Base-by-base conservation (phyloP, 2,888 invertebrate species). In the Tetranychus piercei region DNA sequence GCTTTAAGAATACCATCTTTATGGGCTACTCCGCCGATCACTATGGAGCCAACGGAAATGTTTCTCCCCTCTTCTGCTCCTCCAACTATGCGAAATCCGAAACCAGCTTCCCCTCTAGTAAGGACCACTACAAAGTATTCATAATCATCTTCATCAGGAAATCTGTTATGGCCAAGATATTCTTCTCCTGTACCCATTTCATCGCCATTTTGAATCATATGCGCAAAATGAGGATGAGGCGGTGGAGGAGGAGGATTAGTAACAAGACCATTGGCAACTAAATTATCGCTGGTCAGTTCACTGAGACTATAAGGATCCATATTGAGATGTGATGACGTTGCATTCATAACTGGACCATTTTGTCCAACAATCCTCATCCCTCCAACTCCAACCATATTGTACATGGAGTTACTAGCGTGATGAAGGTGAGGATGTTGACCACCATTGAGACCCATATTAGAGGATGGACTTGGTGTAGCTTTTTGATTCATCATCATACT, bases 11-110 rank as follows among this genome's bases (percentile, higher is more conserved):
- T 86, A 0, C 93, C 93, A 84, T 97, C 95, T 71, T 91, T 83
- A 82, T 91, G 91, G 1, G 93, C 97, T 1, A 96, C 91, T 4
- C 97, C 97, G 43, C 94, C 93, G 43, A 76, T 75, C 9, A 77
- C 77, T 67, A 77, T 77, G 44, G 76, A 77, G 15, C 78, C 78
- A 73, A 78, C 75, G 77, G 83, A 81, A 83, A 88, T 93, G 84
- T 94, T 90, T 78, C 94, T 93, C 76, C 94, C 92, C 85, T 97
- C 96, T 84, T 97, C 97, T 0, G 93, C 93, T 67, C 99, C 99
- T 34, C 97, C 97, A 55, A 97, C 92, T 81, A 99, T 94, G 77
- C 97, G 87, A 85, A 99, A 99, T 9, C 97, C 99, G 85, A 99
- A 99, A 2, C 97, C 97, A 75, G 89, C 89, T 65, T 92, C 90